Base-by-base conservation (phyloP, 2,888 invertebrate genomes). In the Lithophane ornitopus region DNA sequence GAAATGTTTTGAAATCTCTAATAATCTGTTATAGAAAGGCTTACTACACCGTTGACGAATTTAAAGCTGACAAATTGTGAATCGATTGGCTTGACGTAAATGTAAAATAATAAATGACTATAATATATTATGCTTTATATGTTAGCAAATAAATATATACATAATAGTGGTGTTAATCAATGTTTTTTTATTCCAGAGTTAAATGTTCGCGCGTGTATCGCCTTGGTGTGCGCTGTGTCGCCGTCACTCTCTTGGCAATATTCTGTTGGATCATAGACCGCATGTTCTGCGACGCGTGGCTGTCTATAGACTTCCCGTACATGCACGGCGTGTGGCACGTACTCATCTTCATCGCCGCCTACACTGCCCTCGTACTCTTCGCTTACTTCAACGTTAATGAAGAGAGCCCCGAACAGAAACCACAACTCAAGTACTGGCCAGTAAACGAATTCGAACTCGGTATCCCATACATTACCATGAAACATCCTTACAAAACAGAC, bases 321-420 rank as follows among this genome's bases (percentile, higher is more conserved):
- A 97, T 98, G 89, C 98, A 98, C 92, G 98, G 98, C 19, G 96
- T 98, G 28, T 98, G 98, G 98, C 98, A 98, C 92, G 95, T 98
- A 22, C 97, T 98, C 71, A 98, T 98, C 85, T 98, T 98, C 89
- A 98, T 98, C 69, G 97, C 98, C 0, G 97, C 98, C 52, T 98
- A 98, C 88, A 98, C 98, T 9, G 97, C 97, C 22, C 97, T 98
- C 28, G 98, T 98, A 11, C 96, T 98, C 0, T 98, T 98, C 90
- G 98, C 98, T 0, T 98, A 98, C 91, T 98, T 98, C 91, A 97
- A 98, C 87, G 98, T 98, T 0, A 96, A 97, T 72, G 97, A 98
- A 68, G 98, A 98, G 89, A 96, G 97, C 78, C 98, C 98, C 1
- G 97, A 98, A 72, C 97, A 97, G 85, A 97, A 97, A 71, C 98